These are phyloP conservation scores for Sylvicola cinctus DNA, from an alignment of 2,888 invertebrate genomes.

Conservation along the genomic window DNA sequence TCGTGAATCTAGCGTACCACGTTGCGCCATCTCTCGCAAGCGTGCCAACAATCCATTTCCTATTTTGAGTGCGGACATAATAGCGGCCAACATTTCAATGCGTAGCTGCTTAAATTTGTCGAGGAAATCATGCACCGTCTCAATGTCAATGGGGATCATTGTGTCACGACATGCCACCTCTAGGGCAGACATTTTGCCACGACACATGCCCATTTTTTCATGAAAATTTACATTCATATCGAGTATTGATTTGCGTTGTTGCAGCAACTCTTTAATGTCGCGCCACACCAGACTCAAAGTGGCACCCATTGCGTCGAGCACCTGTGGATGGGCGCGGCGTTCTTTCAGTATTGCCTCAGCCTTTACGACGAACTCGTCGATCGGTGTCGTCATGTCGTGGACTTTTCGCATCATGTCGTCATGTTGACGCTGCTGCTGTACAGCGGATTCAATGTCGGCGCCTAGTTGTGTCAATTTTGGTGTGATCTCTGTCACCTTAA, in stretches of 20 bases:
- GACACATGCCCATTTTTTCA: conserved; percentile 45
- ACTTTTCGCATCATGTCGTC: conserved; percentile 65
- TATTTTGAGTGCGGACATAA: conserved; percentile 61
- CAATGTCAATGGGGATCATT: conserved; percentile 47
- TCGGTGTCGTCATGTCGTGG: conserved; percentile 71
- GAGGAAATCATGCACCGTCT: conserved; percentile 45
- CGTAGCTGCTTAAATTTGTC: conserved; percentile 49
- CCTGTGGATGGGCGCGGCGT: conserved; percentile 53
- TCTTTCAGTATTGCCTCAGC: conserved; percentile 69
- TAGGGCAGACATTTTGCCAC: conserved; percentile 41
- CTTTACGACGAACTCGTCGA: conserved; percentile 65
- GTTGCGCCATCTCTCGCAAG: conserved; percentile 49
- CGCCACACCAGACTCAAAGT: conserved; percentile 56
- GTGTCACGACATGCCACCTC: conserved; percentile 47
- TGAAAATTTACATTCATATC: conserved; percentile 63
- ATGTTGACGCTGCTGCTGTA: conserved; percentile 54
- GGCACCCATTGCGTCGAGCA: conserved; percentile 78
- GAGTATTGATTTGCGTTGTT: conserved; percentile 52
- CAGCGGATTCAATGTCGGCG: conserved; percentile 50
- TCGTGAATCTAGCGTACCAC: conserved; percentile 54
- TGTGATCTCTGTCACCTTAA: conserved; percentile 68
- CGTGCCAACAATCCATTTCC: conserved; percentile 55
- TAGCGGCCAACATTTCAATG: conserved; percentile 48
- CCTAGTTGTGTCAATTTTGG: conserved; percentile 69
- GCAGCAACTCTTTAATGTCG: conserved; percentile 59